Percentiles rank a stretch among this genome's conserved stretches.
Evolutionary conservation across 2,113 vertebrate species (phyloP).

Genomic region (Platysteira castanea): DNA sequence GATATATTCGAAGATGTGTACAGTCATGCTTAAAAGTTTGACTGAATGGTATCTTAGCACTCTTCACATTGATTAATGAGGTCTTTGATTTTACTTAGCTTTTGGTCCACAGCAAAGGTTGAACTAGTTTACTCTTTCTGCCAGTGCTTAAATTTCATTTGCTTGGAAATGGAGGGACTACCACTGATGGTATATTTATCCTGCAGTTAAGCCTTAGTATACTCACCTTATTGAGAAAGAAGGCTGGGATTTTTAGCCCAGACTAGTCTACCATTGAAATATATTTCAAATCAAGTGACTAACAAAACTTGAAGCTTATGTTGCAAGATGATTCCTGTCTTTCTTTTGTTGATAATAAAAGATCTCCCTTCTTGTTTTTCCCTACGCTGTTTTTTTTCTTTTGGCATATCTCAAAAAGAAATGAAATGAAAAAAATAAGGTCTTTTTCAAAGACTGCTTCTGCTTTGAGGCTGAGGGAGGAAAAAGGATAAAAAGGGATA

Average conservation of each 20-base stretch:
- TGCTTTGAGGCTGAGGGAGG: neutral
- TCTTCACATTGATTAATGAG: neutral
- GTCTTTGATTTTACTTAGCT: neutral
- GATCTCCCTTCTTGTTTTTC: neutral
- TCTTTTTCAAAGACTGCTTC: neutral
- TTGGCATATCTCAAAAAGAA: neutral
- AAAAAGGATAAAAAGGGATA: neutral
- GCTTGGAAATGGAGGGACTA: neutral
- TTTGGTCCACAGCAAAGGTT: neutral
- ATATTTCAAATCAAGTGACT: neutral
- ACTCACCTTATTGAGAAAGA: neutral
- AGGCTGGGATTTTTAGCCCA: neutral
- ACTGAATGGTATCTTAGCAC: neutral
- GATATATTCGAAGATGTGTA: neutral
- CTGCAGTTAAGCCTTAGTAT: neutral
- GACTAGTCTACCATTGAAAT: neutral
- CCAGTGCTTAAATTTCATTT: neutral
- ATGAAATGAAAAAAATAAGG: neutral
- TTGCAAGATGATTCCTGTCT: neutral
- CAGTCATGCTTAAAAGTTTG: neutral
- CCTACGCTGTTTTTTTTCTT: neutral
- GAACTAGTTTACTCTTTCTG: neutral
- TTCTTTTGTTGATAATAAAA: neutral
- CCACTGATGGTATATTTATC: neutral
- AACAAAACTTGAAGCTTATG: neutral